Conservation (phyloP, 2,113 vertebrate species). For the Tetrao urogallus region DNA sequence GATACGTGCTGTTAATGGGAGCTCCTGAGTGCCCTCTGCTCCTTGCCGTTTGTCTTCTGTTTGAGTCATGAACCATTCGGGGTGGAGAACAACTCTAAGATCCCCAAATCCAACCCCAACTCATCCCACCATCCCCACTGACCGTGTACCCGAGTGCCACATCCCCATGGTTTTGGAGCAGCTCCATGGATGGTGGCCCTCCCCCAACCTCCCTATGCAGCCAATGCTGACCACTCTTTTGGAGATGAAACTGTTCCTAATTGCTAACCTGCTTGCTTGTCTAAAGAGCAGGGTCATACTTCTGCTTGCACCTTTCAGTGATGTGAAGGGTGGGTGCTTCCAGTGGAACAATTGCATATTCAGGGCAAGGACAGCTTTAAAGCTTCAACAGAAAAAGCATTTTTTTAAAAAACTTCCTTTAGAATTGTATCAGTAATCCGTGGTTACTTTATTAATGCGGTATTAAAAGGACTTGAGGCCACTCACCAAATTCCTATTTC, state of each 20-base stretch:
- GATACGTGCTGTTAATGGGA: not conserved
- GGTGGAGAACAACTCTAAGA: no score
- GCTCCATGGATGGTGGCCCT: no score
- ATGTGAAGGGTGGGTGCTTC: not conserved
- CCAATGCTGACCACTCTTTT: no score
- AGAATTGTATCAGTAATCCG: not conserved
- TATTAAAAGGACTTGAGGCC: not conserved
- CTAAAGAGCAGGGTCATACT: not conserved
- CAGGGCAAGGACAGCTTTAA: not conserved
- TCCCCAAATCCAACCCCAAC: no score
- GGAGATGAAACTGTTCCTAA: no score
- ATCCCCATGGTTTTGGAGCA: no score
- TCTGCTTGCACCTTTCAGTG: not conserved
- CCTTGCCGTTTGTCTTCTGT: not conserved
- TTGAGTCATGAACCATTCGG: no score
- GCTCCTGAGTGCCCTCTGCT: not conserved
- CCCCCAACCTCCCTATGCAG: no score
- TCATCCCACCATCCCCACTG: no score
- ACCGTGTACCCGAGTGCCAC: no score
- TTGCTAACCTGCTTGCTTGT: not conserved
- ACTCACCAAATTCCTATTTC: constrained; percentile 32
- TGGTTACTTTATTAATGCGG: not conserved
- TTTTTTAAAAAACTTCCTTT: not conserved
- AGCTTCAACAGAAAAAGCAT: not conserved
- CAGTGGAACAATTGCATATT: fast-evolving